These are phyloP conservation scores for Ctenodactylus gundi DNA, from an alignment of 2,113 vertebrate species.

Conservation along the genomic window DNA sequence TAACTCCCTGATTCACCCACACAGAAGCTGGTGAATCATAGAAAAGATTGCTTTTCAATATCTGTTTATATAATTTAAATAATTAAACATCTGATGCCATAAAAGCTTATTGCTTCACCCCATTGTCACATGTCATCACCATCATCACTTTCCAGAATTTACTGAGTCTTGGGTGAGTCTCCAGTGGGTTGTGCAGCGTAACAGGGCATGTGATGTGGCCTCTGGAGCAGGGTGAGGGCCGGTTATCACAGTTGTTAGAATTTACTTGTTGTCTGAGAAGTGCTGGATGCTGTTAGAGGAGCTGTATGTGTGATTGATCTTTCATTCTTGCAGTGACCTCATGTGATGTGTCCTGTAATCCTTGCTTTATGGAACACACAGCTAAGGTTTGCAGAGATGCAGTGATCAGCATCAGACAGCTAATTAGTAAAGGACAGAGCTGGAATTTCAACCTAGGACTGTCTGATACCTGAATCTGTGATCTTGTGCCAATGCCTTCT, in stretches of 20 bases:
- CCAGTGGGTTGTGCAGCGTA: background rate
- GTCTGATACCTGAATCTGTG: background rate
- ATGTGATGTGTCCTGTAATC: background rate
- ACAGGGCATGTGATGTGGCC: background rate
- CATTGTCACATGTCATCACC: background rate
- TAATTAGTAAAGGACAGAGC: background rate
- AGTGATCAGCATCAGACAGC: background rate
- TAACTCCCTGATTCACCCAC: background rate
- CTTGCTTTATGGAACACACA: background rate
- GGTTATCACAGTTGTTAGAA: background rate
- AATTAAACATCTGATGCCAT: background rate
- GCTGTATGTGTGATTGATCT: background rate
- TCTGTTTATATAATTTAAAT: background rate
- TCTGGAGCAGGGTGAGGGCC: background rate
- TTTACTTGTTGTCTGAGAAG: background rate
- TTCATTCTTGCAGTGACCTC: slow-evolving; percentile 5
- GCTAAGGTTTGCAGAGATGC: background rate
- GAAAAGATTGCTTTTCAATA: background rate
- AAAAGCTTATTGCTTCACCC: background rate
- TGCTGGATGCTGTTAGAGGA: background rate
- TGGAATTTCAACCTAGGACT: background rate
- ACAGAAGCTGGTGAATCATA: background rate
- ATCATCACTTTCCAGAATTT: background rate
- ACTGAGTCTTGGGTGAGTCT: background rate
- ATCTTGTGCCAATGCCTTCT: background rate